Evolutionary conservation across 2,113 vertebrate genomes (phyloP), one percentile per base, ranked within the genome.

Genomic region (Sinocyclocheilus anshuiensis): DNA sequence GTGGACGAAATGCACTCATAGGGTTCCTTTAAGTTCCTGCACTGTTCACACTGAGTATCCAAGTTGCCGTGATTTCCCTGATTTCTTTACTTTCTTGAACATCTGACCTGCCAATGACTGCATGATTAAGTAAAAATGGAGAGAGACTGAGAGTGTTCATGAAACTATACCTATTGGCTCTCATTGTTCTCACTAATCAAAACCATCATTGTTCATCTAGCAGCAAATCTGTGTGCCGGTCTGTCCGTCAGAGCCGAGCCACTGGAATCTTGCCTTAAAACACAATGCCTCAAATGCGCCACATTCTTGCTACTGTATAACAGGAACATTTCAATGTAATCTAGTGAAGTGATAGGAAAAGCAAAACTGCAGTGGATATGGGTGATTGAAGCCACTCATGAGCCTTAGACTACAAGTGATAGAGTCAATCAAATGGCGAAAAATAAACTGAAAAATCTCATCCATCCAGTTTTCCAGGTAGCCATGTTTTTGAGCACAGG

Each of bases 401-500:
- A 61, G 74, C 11, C 3, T 4, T 74, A 3, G 87, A 91, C 88
- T 87, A 53, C 63, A 61, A 78, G 57, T 4, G 72, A 89, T 87
- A 86, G 33, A 69, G 85, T 86, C 82, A 48, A 36, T 83, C 76
- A 87, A 67, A 39, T 55, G 15, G 1, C 11, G 57, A 33, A 55
- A n/a, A 77, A 88, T 88, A 86, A 72, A 76, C 72, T n/a, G 26
- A 90, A 91, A 84, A 65, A 93, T 93, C 86, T 84, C 59, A 86
- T 86, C 90, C 71, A 81, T 91, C 91, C 18, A 15, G 77, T 26
- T 86, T 76, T 59, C 4, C 18, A 18, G 63, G 87, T 29, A 12
- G 33, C 48, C 65, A 1, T 20, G 24, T 90, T 90, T 92, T 80
- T 4, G 4, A 71, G 2, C 0, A 57, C 61, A 22, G 4, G 45